These are phyloP conservation scores for Yponomeuta plumbellus DNA, from an alignment of 2,888 invertebrate species.

Conservation along the genomic window DNA sequence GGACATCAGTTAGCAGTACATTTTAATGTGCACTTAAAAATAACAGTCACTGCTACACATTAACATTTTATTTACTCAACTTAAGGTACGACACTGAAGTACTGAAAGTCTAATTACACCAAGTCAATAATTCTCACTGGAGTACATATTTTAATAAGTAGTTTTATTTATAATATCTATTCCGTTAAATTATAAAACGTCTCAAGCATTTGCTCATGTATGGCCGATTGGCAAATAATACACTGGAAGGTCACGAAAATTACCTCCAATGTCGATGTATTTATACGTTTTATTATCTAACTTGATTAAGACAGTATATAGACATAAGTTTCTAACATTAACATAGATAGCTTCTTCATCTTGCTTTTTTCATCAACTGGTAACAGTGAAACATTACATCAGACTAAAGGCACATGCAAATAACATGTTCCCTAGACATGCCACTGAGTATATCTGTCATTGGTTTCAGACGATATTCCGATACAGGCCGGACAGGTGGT, in stretches of 20 bases:
- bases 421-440: too few relatives aligned
- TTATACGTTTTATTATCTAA: neutral
- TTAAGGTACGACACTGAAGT: conserved; percentile 1
- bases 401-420: too few relatives aligned
- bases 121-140: conserved; percentile 11
- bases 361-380: neutral
- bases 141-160: conserved; percentile 23
- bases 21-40: neutral
- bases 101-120: neutral
- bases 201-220: neutral
- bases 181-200: neutral
- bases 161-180: neutral
- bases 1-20: neutral
- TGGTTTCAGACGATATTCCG: conserved; percentile 88
- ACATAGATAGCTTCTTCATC: neutral
- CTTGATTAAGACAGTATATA: neutral
- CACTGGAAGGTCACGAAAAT: neutral
- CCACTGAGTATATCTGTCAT: conserved; percentile 2
- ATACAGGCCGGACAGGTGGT: conserved; percentile 84
- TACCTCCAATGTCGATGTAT: neutral
- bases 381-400: too few relatives aligned
- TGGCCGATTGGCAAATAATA: neutral
- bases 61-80: neutral
- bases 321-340: neutral
- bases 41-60: neutral